Evolutionary conservation across 2,113 vertebrate species (phyloP).

Genomic region (Peucedramus taeniatus): DNA sequence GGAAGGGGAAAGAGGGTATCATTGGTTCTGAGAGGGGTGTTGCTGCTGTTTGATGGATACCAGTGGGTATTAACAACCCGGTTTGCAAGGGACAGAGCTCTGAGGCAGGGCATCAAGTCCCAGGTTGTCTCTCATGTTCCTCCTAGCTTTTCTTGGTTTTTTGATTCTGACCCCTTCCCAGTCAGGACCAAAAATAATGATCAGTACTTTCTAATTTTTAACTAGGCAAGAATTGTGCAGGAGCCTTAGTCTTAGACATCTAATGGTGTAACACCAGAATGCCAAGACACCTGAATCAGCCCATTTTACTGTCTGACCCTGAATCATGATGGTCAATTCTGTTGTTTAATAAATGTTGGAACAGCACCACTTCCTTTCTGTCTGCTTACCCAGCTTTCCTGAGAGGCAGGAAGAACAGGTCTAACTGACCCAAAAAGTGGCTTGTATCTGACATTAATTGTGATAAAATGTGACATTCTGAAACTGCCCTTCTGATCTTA

Average conservation of each 20-base stretch:
- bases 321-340: not conserved
- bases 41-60: not conserved
- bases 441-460: not conserved
- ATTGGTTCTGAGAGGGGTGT: not conserved
- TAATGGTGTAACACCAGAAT: not conserved
- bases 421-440: not conserved
- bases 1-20: not conserved
- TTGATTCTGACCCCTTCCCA: not conserved
- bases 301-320: not conserved
- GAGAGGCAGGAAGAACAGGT: not conserved
- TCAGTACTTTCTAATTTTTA: not conserved
- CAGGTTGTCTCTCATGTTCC: not conserved
- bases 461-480: not conserved
- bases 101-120: not conserved
- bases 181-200: not conserved
- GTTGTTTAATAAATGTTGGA: not conserved
- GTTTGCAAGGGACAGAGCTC: not conserved
- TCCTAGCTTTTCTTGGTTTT: not conserved
- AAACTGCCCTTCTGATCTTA: not conserved
- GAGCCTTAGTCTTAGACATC: not conserved
- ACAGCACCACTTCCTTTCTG: not conserved
- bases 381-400: not conserved
- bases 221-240: not conserved
- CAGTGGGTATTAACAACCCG: not conserved
- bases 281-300: not conserved